Evolutionary conservation across 2,888 invertebrate genomes (phyloP), one percentile per base, ranked within the genome.

Genomic region (Ferrisia virgata): DNA sequence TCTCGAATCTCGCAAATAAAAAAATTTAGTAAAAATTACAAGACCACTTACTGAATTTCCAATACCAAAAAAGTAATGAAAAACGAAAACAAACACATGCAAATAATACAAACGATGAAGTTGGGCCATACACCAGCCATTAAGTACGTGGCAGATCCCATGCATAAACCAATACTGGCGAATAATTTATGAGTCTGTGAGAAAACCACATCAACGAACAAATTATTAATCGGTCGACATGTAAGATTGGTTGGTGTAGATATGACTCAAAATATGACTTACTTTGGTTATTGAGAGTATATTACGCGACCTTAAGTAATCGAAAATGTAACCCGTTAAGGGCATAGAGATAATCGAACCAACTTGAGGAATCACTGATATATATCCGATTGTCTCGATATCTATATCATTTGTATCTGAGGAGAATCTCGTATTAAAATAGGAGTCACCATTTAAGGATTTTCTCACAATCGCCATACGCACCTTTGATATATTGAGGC

Each of bases 401-500:
- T 76, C 72, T 3, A 76, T 76, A 31, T 76, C 3, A 15, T 36
- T 76, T 3, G 36, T 36, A 8, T 76, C 72, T 76, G 72, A 3
- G 25, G 5, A 40, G n/a, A n/a, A n/a, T n/a, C n/a, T n/a, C n/a
- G n/a, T n/a, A n/a, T n/a, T n/a, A 39, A 39, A 39, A 39, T 8
- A 39, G 11, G 11, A 39, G 39, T 11, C 39, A 39, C 11, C 39
- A 39, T 8, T 8, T 39, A 39, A 5, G 5, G 11, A 5, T 8
- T 39, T 39, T 11, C 39, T 39, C 39, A 39, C 39, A 39, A 5
- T 39, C 11, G 39, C 5, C 15, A 8, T 25, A n/a, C 80, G 0
- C 43, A 80, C 80, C 80, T 53, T 53, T 53, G 22, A 80, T 80
- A 31, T 80, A 80, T 9, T 47, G 47, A 15, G 80, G 80, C 31